Conservation (phyloP, 23 tunicate species). For the Halocynthia roretzi region DNA sequence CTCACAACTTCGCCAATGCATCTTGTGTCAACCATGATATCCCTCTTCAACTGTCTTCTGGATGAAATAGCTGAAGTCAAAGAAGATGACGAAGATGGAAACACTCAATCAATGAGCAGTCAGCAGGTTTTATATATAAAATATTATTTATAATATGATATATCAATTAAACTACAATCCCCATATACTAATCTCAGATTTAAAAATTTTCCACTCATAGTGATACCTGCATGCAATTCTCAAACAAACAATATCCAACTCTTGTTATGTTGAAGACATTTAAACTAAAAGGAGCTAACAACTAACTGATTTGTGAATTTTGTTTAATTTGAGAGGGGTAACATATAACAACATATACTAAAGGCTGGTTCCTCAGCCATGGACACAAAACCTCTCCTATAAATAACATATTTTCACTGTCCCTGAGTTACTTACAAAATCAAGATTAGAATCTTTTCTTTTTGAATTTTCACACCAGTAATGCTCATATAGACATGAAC, state of each 20-base stretch:
- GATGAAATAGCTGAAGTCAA: conserved; percentile 64
- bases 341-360: too few relatives aligned
- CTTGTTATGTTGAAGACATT: too few relatives aligned
- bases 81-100: conserved; percentile 30
- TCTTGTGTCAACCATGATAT: conserved; percentile 52
- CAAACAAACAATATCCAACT: too few relatives aligned
- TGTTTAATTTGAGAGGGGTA: too few relatives aligned
- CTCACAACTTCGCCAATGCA: conserved; percentile 77
- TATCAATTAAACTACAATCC: not conserved
- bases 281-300: too few relatives aligned
- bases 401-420: not conserved
- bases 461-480: too few relatives aligned
- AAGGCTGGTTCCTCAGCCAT: too few relatives aligned
- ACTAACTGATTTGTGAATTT: too few relatives aligned
- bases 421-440: not conserved
- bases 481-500: too few relatives aligned
- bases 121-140: conserved; percentile 51
- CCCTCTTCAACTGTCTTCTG: conserved; percentile 46
- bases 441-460: too few relatives aligned
- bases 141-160: not conserved
- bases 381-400: not conserved
- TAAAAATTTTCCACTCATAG: not conserved
- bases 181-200: not conserved
- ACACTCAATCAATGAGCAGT: conserved; percentile 40
- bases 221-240: not conserved